Evolutionary conservation across 2,113 vertebrate genomes (phyloP).

Genomic region (Stegastes partitus): DNA sequence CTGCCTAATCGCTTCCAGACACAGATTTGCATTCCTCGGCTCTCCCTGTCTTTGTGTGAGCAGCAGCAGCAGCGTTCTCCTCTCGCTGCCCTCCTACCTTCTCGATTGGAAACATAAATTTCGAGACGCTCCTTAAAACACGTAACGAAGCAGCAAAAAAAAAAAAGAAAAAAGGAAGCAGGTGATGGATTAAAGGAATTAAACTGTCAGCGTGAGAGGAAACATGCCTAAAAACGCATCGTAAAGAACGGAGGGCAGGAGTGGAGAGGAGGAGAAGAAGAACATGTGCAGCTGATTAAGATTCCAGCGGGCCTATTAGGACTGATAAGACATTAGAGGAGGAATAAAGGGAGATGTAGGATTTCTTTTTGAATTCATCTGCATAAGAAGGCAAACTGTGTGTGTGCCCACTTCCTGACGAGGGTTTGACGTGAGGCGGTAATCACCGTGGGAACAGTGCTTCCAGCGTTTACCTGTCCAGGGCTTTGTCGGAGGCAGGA

Average conservation of each 20-base stretch:
- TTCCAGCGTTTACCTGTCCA: not conserved
- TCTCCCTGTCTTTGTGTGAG: constrained; percentile 21
- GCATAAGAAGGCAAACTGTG: not conserved
- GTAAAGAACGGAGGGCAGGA: constrained; percentile 34
- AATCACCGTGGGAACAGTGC: too few species aligned
- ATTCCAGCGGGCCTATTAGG: constrained; percentile 52
- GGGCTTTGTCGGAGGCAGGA: too few species aligned
- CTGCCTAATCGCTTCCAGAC: constrained; percentile 80
- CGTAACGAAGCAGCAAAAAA: constrained; percentile 22
- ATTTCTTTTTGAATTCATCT: constrained; percentile 6
- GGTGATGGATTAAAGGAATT: constrained; percentile 75
- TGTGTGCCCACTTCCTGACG: not conserved
- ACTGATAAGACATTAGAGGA: constrained; percentile 32
- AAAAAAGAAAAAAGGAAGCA: constrained; percentile 65
- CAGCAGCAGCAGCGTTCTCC: not conserved
- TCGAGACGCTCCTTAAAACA: constrained; percentile 24
- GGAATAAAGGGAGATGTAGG: constrained; percentile 11
- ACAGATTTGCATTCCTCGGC: constrained; percentile 71
- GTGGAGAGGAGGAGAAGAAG: constrained; percentile 4
- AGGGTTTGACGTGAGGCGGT: too few species aligned
- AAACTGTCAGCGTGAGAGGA: constrained; percentile 68
- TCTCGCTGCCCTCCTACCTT: constrained; percentile 34
- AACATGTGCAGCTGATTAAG: constrained; percentile 72
- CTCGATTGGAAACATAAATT: constrained; percentile 71
- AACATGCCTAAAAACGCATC: constrained; percentile 31